phyloP scores from a whole-genome alignment of 1,140 invertebrate genomes.

The Plutomurus gul region DNA sequence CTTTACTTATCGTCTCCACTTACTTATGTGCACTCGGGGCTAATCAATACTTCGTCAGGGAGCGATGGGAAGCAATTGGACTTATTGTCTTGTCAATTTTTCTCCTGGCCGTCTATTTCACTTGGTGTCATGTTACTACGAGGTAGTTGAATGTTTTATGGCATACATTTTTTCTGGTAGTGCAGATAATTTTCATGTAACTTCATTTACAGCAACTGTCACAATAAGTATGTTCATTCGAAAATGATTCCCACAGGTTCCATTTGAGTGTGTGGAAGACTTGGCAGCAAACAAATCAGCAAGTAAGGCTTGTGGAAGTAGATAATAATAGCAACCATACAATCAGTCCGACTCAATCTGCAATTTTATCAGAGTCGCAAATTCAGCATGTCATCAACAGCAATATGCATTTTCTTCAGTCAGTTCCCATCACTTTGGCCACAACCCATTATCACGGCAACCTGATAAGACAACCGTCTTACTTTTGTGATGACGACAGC shows the following conservation, averaged over 20 bases:
- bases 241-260: conserved; percentile 42
- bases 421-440: background rate
- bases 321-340: background rate
- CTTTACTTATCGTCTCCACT: conserved; percentile 61
- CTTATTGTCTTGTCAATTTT: conserved; percentile 58
- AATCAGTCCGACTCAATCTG: background rate
- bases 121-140: conserved; percentile 59
- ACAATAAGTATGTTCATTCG: background rate
- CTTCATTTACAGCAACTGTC: background rate
- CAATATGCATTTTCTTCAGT: background rate
- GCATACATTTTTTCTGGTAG: background rate
- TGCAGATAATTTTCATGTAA: background rate
- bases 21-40: conserved; percentile 64
- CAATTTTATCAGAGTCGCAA: background rate
- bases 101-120: conserved; percentile 57
- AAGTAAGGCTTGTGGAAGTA: conserved; percentile 22
- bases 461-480: background rate
- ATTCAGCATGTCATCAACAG: background rate
- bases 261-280: conserved; percentile 45
- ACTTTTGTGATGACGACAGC: background rate
- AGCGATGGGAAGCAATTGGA: conserved; percentile 62
- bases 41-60: conserved; percentile 56
- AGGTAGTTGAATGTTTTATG: conserved; percentile 54
- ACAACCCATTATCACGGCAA: background rate
- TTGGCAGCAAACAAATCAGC: conserved; percentile 49